Conservation (phyloP, 2,113 vertebrate genomes). For the Lepus europaeus region DNA sequence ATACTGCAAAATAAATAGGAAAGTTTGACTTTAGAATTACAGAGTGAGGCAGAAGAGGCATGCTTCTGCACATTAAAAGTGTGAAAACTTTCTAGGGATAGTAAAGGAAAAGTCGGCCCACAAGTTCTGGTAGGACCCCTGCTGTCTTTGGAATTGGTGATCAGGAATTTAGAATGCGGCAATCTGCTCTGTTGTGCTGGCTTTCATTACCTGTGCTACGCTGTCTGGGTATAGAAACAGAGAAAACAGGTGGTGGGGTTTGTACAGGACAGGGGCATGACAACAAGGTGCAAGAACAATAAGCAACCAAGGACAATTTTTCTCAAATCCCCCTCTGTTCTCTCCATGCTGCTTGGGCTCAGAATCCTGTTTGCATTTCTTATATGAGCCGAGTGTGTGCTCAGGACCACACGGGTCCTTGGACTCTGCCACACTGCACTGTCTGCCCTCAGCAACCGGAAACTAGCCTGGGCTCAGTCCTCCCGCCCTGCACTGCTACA, state of each 20-base stretch:
- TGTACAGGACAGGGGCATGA: neutral
- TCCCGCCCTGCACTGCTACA: neutral
- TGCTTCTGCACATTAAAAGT: slow-evolving; percentile 1
- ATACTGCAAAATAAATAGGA: neutral
- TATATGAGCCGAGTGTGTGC: neutral
- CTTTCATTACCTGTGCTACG: neutral
- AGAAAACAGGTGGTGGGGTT: neutral
- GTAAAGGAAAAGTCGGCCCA: neutral
- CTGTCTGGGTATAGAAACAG: neutral
- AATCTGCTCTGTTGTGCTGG: neutral
- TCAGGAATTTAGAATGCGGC: neutral
- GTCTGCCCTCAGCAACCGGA: neutral
- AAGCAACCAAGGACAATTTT: slow-evolving; percentile 23
- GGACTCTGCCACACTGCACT: neutral
- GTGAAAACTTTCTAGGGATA: neutral
- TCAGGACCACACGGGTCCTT: neutral
- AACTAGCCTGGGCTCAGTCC: too few relatives aligned
- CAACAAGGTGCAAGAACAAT: neutral
- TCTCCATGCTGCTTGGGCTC: neutral
- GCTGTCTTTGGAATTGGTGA: neutral
- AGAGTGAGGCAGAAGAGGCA: neutral
- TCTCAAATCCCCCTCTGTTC: neutral
- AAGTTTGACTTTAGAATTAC: neutral
- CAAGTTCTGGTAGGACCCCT: neutral
- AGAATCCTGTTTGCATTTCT: neutral